Percentiles rank a stretch among this genome's conserved stretches.
Conservation (phyloP, 2,888 invertebrate genomes). For the Patella pellucida region DNA sequence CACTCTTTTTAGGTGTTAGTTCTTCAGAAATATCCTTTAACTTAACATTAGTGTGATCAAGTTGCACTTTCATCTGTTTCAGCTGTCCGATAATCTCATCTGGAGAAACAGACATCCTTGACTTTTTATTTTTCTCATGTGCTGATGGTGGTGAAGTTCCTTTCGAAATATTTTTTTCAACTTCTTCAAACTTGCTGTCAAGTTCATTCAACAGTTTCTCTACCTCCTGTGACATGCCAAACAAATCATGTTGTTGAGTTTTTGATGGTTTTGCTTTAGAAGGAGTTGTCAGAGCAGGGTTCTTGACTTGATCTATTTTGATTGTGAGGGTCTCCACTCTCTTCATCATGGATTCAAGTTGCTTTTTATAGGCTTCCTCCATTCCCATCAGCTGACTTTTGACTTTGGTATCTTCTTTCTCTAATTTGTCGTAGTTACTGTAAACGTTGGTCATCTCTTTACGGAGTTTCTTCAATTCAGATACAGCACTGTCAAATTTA, state of each 20-base stretch:
- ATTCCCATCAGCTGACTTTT: constrained; percentile 75
- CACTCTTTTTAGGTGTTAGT: constrained; percentile 22
- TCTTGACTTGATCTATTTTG: constrained; percentile 74
- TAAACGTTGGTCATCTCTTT: constrained; percentile 48
- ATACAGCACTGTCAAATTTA: constrained; percentile 51
- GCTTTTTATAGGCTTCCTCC: constrained; percentile 75
- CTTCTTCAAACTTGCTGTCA: constrained; percentile 48
- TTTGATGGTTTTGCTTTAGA: constrained; percentile 10
- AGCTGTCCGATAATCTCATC: constrained; percentile 41
- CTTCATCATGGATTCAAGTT: constrained; percentile 82
- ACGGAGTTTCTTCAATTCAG: constrained; percentile 52
- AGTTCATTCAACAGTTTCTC: constrained; percentile 50
- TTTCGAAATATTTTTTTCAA: constrained; percentile 40
- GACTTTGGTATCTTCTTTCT: constrained; percentile 48
- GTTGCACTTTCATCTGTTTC: constrained; percentile 53
- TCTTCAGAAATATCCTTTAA: constrained; percentile 48
- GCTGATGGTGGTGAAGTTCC: constrained; percentile 3
- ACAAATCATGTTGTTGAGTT: neutral
- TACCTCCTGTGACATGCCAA: constrained; percentile 43
- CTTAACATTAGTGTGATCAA: constrained; percentile 48
- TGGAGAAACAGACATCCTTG: constrained; percentile 17
- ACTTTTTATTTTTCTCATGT: neutral
- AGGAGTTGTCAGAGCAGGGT: neutral
- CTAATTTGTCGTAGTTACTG: constrained; percentile 43
- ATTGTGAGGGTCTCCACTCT: constrained; percentile 87